These are phyloP conservation scores for Lutraria lutraria DNA, from an alignment of 2,888 invertebrate genomes.

Conservation along the genomic window DNA sequence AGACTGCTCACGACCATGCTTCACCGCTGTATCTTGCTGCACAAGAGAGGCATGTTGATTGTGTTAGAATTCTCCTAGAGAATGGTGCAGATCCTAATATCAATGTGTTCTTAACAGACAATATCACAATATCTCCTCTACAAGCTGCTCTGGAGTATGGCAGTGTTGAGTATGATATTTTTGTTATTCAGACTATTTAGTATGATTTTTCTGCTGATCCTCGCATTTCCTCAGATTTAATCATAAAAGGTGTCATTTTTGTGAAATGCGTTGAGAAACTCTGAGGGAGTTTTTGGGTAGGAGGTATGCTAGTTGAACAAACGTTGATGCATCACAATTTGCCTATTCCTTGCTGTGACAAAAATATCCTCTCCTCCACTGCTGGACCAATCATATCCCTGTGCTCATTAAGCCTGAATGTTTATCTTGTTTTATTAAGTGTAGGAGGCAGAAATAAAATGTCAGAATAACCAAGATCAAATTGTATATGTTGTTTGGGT, in stretches of 20 bases:
- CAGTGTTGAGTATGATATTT: conserved; percentile 19
- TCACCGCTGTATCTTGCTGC: conserved; percentile 83
- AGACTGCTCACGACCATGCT: conserved; percentile 82
- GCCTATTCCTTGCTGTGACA: no score
- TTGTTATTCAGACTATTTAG: background rate
- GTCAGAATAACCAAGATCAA: no score
- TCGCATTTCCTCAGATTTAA: background rate
- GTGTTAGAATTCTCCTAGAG: conserved; percentile 79
- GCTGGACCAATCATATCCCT: no score
- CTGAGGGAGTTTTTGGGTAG: background rate
- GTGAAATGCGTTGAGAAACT: background rate
- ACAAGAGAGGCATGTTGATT: conserved; percentile 81
- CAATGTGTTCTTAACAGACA: background rate
- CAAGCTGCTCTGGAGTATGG: conserved; percentile 26
- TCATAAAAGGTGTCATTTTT: background rate
- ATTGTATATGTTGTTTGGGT: no score
- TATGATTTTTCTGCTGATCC: background rate
- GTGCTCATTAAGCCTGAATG: no score
- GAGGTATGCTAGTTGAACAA: background rate
- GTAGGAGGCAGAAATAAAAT: no score
- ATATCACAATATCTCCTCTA: background rate
- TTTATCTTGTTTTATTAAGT: no score
- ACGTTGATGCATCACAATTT: no score
- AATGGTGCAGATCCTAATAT: conserved; percentile 81
- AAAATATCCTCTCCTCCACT: no score